These are phyloP conservation scores for Eucriotettix oculatus DNA, from an alignment of 2,888 invertebrate genomes.

Conservation along the genomic window DNA sequence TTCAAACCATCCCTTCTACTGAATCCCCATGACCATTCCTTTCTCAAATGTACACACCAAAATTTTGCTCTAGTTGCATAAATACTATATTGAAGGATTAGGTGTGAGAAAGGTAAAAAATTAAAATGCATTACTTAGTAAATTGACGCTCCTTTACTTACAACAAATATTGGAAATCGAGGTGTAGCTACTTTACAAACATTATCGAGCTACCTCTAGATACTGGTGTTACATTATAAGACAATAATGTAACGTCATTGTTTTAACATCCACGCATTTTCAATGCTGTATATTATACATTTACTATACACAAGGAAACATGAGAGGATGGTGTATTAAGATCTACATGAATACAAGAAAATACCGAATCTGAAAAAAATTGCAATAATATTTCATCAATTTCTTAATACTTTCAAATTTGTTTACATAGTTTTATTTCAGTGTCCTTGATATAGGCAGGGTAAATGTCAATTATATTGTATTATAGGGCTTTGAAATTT, in stretches of 20 bases:
- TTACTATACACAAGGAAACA: slow-evolving; percentile 6
- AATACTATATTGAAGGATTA: too few relatives aligned
- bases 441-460: background rate
- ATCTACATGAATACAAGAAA: background rate
- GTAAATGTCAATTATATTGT: background rate
- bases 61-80: too few relatives aligned
- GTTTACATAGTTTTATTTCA: background rate
- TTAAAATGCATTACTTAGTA: slow-evolving; percentile 2
- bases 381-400: background rate
- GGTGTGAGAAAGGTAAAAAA: background rate
- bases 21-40: too few relatives aligned
- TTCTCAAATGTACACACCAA: too few relatives aligned
- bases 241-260: slow-evolving; percentile 4
- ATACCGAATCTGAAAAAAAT: background rate
- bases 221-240: slow-evolving; percentile 4
- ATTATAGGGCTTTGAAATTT: background rate
- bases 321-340: background rate
- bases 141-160: slow-evolving; percentile 9
- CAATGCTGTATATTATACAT: slow-evolving; percentile 10
- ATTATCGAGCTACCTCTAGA: slow-evolving; percentile 5
- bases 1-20: too few relatives aligned
- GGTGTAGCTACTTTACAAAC: slow-evolving; percentile 7
- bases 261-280: slow-evolving; percentile 9
- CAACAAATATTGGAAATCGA: slow-evolving; percentile 9
- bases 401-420: too few relatives aligned